These are phyloP conservation scores for Drosophila nannoptera DNA, from an alignment of 1,140 invertebrate genomes.

Conservation along the genomic window DNA sequence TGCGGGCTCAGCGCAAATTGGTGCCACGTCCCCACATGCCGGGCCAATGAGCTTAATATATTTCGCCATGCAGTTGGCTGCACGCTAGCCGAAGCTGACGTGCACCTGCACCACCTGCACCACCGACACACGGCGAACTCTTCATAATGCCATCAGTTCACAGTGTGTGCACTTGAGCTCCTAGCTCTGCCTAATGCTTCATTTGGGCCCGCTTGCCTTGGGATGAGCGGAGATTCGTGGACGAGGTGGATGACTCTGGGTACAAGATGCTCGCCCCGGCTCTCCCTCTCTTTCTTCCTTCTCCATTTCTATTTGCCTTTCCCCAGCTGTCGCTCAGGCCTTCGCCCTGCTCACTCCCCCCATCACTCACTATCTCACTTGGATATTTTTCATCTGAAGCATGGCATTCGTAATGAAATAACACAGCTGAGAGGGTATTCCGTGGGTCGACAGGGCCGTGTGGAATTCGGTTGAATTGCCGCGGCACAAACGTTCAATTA, in stretches of 20 bases:
- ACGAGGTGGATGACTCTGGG: background rate
- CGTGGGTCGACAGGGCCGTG: constrained; percentile 5
- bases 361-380: too few relatives aligned
- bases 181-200: too few relatives aligned
- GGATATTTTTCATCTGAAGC: too few relatives aligned
- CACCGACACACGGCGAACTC: too few relatives aligned
- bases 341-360: background rate
- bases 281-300: background rate
- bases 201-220: too few relatives aligned
- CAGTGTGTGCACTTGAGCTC: too few relatives aligned
- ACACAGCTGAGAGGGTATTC: background rate
- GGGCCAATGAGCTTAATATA: constrained; percentile 14
- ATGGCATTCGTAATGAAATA: background rate
- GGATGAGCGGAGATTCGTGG: too few relatives aligned
- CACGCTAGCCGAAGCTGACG: background rate
- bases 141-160: too few relatives aligned
- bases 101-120: too few relatives aligned
- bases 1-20: constrained; percentile 41
- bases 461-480: constrained; percentile 47
- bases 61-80: constrained; percentile 16
- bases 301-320: background rate
- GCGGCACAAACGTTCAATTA: constrained; percentile 58
- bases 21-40: constrained; percentile 5
- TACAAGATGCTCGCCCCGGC: background rate
- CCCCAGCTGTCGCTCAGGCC: background rate